Conservation (phyloP, 2,797 vertebrate genomes). For the Sebastes goodei region DNA sequence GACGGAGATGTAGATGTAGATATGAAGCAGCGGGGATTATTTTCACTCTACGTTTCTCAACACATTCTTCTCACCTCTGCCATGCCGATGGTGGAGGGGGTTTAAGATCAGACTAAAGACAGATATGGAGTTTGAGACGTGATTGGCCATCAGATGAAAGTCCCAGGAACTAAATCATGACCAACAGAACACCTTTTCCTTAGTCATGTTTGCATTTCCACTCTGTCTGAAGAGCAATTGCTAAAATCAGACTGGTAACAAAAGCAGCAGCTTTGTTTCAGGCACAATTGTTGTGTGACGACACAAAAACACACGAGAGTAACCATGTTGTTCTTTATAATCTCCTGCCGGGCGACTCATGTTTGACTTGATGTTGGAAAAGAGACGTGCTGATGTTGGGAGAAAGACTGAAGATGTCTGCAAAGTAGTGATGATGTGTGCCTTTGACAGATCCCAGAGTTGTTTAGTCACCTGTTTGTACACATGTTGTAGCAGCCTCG, state of each 20-base stretch:
- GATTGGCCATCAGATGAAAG: background rate
- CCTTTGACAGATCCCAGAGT: background rate
- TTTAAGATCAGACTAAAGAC: background rate
- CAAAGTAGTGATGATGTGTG: background rate
- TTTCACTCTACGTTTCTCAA: background rate
- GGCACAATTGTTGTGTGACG: background rate
- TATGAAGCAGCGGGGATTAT: background rate
- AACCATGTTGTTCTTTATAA: background rate
- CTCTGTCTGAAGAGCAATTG: background rate
- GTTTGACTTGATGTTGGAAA: background rate
- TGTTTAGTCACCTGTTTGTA: background rate
- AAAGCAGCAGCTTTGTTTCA: background rate
- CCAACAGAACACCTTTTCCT: background rate
- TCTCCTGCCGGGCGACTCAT: background rate
- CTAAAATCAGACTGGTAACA: too few relatives aligned
- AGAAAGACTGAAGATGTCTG: background rate
- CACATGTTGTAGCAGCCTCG: background rate
- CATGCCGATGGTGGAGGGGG: too few relatives aligned
- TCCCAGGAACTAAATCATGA: background rate
- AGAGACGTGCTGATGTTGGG: background rate
- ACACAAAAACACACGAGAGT: background rate
- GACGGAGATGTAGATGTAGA: background rate
- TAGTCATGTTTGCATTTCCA: background rate
- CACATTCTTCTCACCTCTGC: background rate
- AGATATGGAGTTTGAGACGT: background rate